Evolutionary conservation across 2,113 vertebrate genomes (phyloP), one percentile per base, ranked within the genome.

Genomic region (Brachyhypopomus occidentalis): DNA sequence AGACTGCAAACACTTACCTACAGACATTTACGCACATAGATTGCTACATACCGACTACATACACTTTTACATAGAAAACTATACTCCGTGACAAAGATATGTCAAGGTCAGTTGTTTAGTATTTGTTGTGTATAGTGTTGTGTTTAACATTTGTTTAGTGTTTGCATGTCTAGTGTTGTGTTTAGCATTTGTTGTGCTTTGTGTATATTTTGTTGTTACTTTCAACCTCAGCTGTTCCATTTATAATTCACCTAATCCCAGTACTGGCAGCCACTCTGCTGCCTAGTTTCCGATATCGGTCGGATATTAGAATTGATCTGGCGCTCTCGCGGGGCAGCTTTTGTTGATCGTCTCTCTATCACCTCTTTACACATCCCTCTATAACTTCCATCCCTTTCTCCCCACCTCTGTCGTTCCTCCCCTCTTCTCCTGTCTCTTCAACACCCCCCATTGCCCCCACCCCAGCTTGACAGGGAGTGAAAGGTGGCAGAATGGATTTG

Each of bases 401-500:
- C n/a, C 45, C 4, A 12, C 16, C 45, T 55, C 56, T 25, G 12
- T 38, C 16, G 56, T 45, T 62, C 23, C 14, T 52, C 63, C 74
- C 2, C 77, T 36, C 67, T 84, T 11, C 64, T 78, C 78, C 38
- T 45, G 38, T n/a, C 38, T 36, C 36, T 72, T 34, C 14, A 66
- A 14, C 25, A 36, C 55, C 4, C 48, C 11, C 62, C 64, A 30
- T 30, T 30, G 30, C 48, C 12, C 41, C 60, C 36, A n/a, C 48
- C 62, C 52, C 12, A 69, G 55, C 66, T 79, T 62, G 66, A 72
- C 77, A 30, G 59, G 25, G 55, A 76, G 72, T 38, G 58, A 76
- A 77, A 72, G 38, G 60, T 41, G 69, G 73, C 48, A 63, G 38
- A 83, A 78, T 78, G 75, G 75, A 79, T 83, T 80, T 79, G 72